Evolutionary conservation across 1,140 invertebrate genomes (phyloP).

Genomic region (Drosophila saltans): DNA sequence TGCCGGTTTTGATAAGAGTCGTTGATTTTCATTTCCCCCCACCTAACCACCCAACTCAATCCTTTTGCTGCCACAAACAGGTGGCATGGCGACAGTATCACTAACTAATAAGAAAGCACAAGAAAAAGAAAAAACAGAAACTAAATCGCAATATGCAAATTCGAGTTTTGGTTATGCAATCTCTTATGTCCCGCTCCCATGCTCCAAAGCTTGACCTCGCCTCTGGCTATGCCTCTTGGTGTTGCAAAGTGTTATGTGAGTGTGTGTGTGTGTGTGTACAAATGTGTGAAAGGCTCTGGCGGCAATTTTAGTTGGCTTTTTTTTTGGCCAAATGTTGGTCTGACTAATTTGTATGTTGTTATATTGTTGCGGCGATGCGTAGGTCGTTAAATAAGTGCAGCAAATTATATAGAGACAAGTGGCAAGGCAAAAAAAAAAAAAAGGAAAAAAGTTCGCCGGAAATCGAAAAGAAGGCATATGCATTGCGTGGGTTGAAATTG

Average conservation of each 20-base stretch:
- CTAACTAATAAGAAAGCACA: conserved; percentile 28
- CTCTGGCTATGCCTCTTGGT: conserved; percentile 40
- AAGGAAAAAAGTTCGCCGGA: conserved; percentile 50
- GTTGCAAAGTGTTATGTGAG: conserved; percentile 1
- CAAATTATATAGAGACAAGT: conserved; percentile 79
- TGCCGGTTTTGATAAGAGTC: conserved; percentile 39
- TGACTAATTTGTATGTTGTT: conserved; percentile 66
- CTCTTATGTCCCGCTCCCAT: conserved; percentile 61
- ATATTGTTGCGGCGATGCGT: conserved; percentile 49
- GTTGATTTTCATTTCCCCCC: conserved; percentile 9
- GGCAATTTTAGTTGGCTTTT: not conserved
- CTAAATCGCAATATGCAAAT: conserved; percentile 76
- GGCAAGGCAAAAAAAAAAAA: conserved; percentile 28
- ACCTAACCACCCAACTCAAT: not conserved
- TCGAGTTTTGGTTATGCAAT: conserved; percentile 64
- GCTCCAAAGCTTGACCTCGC: conserved; percentile 65
- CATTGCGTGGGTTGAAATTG: conserved; percentile 53
- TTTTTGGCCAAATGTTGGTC: conserved; percentile 40
- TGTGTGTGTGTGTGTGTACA: conserved; percentile 35
- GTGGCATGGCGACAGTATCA: conserved; percentile 51
- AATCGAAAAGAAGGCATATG: conserved; percentile 47
- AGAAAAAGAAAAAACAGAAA: conserved; percentile 40
- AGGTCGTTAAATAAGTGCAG: conserved; percentile 76
- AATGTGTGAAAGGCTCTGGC: conserved; percentile 47
- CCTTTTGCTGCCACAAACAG: conserved; percentile 22